These are phyloP conservation scores for Drosophila pandora DNA, from an alignment of 1,140 invertebrate species.

Conservation along the genomic window DNA sequence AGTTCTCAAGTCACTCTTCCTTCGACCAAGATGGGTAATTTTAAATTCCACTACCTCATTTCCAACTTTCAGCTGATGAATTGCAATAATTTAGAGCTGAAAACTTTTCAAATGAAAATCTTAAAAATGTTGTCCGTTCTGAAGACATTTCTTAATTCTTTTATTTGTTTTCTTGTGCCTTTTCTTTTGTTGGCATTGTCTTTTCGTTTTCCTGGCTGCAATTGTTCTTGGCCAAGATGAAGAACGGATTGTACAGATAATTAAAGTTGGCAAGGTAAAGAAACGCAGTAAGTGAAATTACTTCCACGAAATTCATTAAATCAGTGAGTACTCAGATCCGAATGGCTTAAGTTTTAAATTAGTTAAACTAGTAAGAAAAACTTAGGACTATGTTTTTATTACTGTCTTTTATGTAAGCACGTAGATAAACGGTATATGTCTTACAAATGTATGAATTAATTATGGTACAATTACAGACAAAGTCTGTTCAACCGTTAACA, in stretches of 20 bases:
- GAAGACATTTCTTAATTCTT: background rate
- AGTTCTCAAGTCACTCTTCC: constrained; percentile 55
- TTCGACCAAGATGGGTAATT: background rate
- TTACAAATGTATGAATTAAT: background rate
- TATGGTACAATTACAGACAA: background rate
- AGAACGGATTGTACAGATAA: constrained; percentile 6
- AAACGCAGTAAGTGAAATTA: constrained; percentile 5
- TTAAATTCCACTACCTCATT: background rate
- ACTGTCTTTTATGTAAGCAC: background rate
- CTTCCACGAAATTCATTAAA: constrained; percentile 2
- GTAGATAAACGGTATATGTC: background rate
- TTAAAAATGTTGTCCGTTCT: constrained; percentile 3
- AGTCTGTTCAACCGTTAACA: background rate
- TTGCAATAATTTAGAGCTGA: constrained; percentile 7
- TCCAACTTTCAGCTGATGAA: constrained; percentile 3
- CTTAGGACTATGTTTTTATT: background rate
- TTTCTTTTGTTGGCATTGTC: background rate
- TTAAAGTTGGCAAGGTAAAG: constrained; percentile 5
- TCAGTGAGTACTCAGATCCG: background rate
- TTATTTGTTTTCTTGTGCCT: background rate
- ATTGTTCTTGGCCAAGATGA: constrained; percentile 1
- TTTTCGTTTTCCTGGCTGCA: constrained; percentile 2
- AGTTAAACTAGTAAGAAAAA: background rate
- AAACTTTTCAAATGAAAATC: constrained; percentile 7
- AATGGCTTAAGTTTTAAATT: background rate